Base-by-base conservation (phyloP, 2,888 invertebrate genomes). In the Eupithecia abbreviata region DNA sequence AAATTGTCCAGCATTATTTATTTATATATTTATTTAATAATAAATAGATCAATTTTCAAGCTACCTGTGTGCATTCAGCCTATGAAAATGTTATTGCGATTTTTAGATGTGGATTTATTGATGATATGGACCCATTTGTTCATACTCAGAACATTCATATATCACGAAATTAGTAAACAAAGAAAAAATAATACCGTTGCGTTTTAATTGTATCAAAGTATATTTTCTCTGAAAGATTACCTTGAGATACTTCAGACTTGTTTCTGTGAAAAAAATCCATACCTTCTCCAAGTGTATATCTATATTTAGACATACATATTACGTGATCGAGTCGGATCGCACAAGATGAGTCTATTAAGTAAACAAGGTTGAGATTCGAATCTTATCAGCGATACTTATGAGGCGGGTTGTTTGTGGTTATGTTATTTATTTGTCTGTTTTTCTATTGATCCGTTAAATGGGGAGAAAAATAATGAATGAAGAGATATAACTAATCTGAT, bases 381-480 rank as follows among this genome's bases (percentile, higher is more conserved):
- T 80, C 81, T 80, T 82, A 82, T 81, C 82, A 79, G 65, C 67
- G 75, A 80, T 79, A 79, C 82, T 82, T 80, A 80, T 77, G 76
- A 76, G 70, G 77, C 72, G 74, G 74, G 73, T 71, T 73, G 75
- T 75, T 79, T 74, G 69, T 80, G 77, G 79, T 66, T 43, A 75
- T 74, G 68, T 78, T 71, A 73, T 78, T 76, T 76, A 76, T 72
- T 55, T 75, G 45, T 41, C 47, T 70, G 70, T 72, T 75, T 72
- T 67, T 15, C 30, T 75, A 73, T 75, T 75, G 43, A 70, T 58
- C 72, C 47, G 47, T 41, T 18, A 62, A 69, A 51, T 6, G 18
- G n/a, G 2, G 15, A 18, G 47, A 12, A 51, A 13, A 43, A 55
- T 58, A 42, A 30, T 15, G 2, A 45, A n/a, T 43, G n/a, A n/a